Evolutionary conservation across 2,113 vertebrate species (phyloP), one percentile per base, ranked within the genome.

Genomic region (Heloderma charlesbogerti): DNA sequence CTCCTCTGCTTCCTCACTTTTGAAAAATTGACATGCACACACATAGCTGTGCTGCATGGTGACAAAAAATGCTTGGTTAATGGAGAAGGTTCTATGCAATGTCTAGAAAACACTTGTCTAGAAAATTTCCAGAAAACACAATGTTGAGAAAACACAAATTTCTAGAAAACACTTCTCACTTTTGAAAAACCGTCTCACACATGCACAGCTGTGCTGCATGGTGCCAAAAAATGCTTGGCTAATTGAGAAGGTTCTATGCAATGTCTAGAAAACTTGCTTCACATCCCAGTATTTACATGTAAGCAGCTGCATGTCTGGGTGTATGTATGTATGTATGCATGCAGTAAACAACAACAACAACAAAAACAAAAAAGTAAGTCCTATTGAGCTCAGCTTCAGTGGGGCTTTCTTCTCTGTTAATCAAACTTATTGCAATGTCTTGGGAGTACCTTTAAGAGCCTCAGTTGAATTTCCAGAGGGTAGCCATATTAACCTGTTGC

Each of bases 1-100:
- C 93, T 96, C 95, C 94, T 97, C 97, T 97, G 96, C 96, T 95
- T 96, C 94, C 94, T 96, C 93, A 80, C 94, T 96, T 96, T 94
- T 96, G 95, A 97, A 96, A n/a, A n/a, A n/a, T n/a, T n/a, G n/a
- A n/a, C n/a, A n/a, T n/a, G n/a, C n/a, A n/a, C n/a, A n/a, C n/a
- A n/a, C n/a, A n/a, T n/a, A 54, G 74, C 90, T 57, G 83, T 63
- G 77, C 82, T 29, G 9, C 9, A 54, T 13, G 75, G 2, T 37
- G 48, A 60, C 18, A 0, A 80, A 43, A 18, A 43, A 84, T 80
- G 89, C 83, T 95, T 84, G 91, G 88, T 90, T 94, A 92, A 96
- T 95, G 82, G 80, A 86, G 88, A 87, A 92, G 84, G 82, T 80
- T 75, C 60, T 43, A 84, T 83, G 77, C 92, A 92, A 84, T 1